Evolutionary conservation across 64 coral and sea anemone species (phyloP).

Genomic region (Stichodactyla mertensii): DNA sequence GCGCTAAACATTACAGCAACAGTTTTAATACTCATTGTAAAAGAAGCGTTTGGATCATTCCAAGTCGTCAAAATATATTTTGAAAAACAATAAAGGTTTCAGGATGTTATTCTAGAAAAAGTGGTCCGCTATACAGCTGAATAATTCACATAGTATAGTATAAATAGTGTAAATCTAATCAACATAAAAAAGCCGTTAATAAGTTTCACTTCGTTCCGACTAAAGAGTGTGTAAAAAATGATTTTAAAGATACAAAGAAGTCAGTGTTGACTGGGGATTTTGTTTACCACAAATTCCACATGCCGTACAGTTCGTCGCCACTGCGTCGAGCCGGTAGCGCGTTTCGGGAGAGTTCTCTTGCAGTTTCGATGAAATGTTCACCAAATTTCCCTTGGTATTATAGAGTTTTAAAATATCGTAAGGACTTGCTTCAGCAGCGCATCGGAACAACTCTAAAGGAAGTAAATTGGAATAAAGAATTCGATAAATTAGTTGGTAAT

Average conservation of each 20-base stretch:
- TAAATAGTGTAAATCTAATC: not conserved
- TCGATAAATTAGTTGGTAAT: not conserved
- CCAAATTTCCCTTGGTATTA: conserved; percentile 89
- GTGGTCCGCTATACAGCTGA: not conserved
- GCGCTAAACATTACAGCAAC: not conserved
- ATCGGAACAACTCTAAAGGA: conserved; percentile 71
- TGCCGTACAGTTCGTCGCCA: conserved; percentile 78
- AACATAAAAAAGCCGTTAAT: not conserved
- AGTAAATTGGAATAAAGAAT: not conserved
- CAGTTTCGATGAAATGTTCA: conserved; percentile 72
- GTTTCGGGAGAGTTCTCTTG: conserved; percentile 70
- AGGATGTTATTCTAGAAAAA: not conserved
- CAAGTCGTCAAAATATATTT: not conserved
- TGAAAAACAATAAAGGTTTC: not conserved
- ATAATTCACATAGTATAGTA: not conserved
- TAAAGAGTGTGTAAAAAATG: not conserved
- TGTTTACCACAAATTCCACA: conserved; percentile 80
- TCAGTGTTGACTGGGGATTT: not conserved
- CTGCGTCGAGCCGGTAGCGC: conserved; percentile 71
- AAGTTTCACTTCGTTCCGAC: not conserved
- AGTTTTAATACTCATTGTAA: not conserved
- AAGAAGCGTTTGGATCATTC: not conserved
- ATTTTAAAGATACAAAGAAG: not conserved
- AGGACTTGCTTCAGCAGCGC: conserved; percentile 80
- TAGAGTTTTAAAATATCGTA: conserved; percentile 90